Percentiles rank a stretch among this genome's conserved stretches.
Conservation (phyloP, 2,797 vertebrate species). For the Helarctos malayanus region DNA sequence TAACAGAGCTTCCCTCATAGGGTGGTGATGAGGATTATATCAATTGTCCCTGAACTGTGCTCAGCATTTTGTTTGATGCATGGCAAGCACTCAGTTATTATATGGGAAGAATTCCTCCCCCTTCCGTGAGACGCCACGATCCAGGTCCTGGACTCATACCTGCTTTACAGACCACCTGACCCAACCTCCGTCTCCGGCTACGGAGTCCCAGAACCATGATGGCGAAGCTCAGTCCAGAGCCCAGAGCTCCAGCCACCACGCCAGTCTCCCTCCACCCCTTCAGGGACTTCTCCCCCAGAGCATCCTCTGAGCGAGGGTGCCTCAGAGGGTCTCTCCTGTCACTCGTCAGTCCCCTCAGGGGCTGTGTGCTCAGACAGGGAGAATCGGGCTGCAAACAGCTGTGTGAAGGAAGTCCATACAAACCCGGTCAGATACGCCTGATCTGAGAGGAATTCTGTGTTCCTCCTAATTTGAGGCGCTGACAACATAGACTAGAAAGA, state of each 20-base stretch:
- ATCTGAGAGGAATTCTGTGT: slow-evolving; percentile 2
- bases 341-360: background rate
- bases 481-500: background rate
- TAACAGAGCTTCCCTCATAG: background rate
- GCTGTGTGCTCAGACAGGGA: background rate
- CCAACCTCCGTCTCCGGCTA: background rate
- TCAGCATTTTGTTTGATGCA: background rate
- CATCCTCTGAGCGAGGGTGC: background rate
- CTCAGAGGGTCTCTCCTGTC: background rate
- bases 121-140: background rate
- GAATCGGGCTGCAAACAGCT: background rate
- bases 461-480: background rate
- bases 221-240: background rate
- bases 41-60: background rate
- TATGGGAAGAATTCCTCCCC: background rate
- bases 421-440: background rate
- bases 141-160: background rate
- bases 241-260: background rate
- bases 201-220: background rate
- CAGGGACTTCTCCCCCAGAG: too few species aligned
- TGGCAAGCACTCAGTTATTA: background rate
- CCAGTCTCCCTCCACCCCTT: background rate
- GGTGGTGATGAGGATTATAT: background rate
- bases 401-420: background rate
- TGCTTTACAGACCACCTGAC: background rate